Evolutionary conservation across 2,113 vertebrate species (phyloP).

Genomic region (Anolis carolinensis): DNA sequence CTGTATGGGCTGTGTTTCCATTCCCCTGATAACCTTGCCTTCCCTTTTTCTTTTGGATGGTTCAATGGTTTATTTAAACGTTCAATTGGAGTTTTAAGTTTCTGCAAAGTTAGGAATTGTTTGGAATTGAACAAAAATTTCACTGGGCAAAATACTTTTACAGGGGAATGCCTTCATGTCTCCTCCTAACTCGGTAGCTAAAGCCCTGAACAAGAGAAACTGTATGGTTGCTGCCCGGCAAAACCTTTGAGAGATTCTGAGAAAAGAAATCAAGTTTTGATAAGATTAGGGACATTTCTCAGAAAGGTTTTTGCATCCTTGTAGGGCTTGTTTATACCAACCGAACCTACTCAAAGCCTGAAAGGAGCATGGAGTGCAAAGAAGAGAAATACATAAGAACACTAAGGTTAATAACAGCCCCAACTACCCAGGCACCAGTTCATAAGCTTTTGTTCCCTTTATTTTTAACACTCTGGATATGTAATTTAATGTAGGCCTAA

Average conservation of each 20-base stretch:
- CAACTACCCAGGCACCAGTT: constrained; percentile 73
- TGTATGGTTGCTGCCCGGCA: not conserved
- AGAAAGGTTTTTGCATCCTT: not conserved
- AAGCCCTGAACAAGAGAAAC: not conserved
- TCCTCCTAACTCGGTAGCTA: not conserved
- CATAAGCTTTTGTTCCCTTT: constrained; percentile 76
- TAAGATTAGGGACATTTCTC: not conserved
- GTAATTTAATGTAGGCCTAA: constrained; percentile 82
- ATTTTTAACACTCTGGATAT: constrained; percentile 83
- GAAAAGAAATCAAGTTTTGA: not conserved
- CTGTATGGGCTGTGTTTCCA: too few relatives aligned
- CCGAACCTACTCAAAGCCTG: constrained; percentile 68
- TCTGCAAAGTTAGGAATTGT: too few relatives aligned
- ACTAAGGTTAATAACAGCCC: constrained; percentile 79
- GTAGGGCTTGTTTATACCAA: not conserved
- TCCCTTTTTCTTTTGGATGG: too few relatives aligned
- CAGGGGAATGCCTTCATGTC: not conserved
- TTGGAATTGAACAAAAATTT: too few relatives aligned
- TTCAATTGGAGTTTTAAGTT: too few relatives aligned
- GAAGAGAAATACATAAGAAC: constrained; percentile 76
- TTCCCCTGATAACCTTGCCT: too few relatives aligned
- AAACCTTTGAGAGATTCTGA: not conserved
- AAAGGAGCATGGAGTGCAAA: constrained; percentile 76
- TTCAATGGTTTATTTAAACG: too few relatives aligned
- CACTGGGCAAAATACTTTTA: too few relatives aligned